A percentile compares a stretch with the other conserved stretches of the same genome.
These are phyloP conservation scores for Lophotis ruficrista DNA, from an alignment of 2,113 vertebrate genomes.

Conservation along the genomic window DNA sequence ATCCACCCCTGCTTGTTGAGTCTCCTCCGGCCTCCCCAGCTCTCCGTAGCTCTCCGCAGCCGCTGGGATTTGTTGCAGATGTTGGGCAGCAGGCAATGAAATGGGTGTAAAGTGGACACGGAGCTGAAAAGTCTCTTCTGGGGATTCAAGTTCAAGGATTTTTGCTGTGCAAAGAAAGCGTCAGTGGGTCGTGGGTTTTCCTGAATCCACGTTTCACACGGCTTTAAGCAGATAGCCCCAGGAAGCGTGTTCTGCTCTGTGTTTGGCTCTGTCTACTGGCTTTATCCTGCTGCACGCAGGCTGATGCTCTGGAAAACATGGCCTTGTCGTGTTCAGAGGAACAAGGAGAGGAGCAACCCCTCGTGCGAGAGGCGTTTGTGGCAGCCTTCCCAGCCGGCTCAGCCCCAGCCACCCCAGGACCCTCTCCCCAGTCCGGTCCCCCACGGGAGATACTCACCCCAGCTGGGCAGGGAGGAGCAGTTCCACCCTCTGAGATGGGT, in stretches of 20 bases:
- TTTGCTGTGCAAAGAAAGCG: neutral
- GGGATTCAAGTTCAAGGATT: neutral
- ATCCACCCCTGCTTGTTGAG: neutral
- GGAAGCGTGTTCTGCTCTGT: neutral
- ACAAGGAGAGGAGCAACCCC: neutral
- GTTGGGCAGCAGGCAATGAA: neutral
- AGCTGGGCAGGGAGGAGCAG: neutral
- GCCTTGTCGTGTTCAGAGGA: neutral
- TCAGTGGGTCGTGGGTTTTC: neutral
- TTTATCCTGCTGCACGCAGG: neutral
- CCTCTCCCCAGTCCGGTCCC: accelerated
- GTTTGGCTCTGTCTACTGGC: neutral
- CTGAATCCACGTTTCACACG: neutral
- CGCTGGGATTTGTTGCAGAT: neutral
- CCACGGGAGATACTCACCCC: neutral
- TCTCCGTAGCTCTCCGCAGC: neutral
- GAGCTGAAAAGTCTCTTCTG: neutral
- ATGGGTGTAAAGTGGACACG: neutral
- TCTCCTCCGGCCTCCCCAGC: neutral
- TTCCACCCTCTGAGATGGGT: neutral
- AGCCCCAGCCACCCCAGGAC: accelerated
- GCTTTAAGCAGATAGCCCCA: neutral
- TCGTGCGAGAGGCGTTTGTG: accelerated
- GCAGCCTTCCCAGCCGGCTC: neutral
- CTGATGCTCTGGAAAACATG: neutral